Evolutionary conservation across 53 echinoderm and acorn worm genomes (phyloP).

Genomic region (Glandiceps talaboti): DNA sequence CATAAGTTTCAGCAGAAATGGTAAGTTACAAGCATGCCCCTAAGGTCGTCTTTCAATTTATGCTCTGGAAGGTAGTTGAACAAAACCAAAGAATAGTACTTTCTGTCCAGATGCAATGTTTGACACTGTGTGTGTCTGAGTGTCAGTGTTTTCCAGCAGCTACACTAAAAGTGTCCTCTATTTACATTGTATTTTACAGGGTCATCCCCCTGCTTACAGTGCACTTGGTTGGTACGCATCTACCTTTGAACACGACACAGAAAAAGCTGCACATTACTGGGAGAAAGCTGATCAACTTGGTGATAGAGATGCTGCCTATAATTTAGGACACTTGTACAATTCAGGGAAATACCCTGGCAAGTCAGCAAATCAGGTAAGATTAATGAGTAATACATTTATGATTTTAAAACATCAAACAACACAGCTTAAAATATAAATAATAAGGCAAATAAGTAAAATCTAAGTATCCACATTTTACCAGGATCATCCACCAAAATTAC

Average conservation of each 20-base stretch:
- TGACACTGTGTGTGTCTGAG: not conserved
- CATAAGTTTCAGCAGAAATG: too few species aligned
- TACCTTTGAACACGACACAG: constrained; percentile 40
- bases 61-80: too few species aligned
- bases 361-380: constrained; percentile 42
- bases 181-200: constrained; percentile 20
- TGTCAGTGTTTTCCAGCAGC: not conserved
- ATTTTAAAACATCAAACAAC: too few species aligned
- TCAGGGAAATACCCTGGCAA: constrained; percentile 67
- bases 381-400: too few species aligned
- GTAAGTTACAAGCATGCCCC: too few species aligned
- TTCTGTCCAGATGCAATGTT: not conserved
- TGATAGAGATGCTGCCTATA: constrained; percentile 79
- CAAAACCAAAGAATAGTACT: too few species aligned
- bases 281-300: constrained; percentile 61
- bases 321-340: constrained; percentile 65
- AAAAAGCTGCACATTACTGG: constrained; percentile 53
- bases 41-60: too few species aligned
- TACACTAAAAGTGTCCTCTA: not conserved
- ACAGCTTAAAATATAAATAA: too few species aligned
- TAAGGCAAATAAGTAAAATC: too few species aligned
- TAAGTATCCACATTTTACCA: too few species aligned
- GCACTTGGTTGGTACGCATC: constrained; percentile 85
- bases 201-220: constrained; percentile 80
- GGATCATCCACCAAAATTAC: too few species aligned